Base-by-base conservation (phyloP, 2,888 invertebrate species). In the Cantharis flavilabris region DNA sequence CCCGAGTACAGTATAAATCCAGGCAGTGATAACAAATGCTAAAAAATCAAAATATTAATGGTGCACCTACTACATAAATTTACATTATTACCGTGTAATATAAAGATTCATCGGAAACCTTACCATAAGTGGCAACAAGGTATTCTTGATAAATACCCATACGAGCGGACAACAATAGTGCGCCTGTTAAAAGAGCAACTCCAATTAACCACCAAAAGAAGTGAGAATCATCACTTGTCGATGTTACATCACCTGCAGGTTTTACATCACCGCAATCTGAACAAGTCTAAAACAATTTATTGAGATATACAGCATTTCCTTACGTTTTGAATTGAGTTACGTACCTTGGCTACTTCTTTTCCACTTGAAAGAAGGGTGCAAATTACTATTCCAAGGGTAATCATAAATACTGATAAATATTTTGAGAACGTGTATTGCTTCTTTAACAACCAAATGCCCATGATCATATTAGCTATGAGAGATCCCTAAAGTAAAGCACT, bases 121-220 rank as follows among this genome's bases (percentile, higher is more conserved):
- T 99, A 70, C 98, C 99, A 88, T 95, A 93, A 78, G 92, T 92
- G 28, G 91, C 90, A 86, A 96, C 96, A 3, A 98, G 88, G 0
- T 93, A 93, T 89, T 98, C 98, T 87, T 98, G 98, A 88, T 96
- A 97, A 76, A 89, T 89, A 9, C 98, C 98, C 97, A 98, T 97
- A 83, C 96, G 91, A 0, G 99, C 98, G 0, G 98, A 98, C 76
- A 98, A 91, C 83, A 99, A 94, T 72, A 99, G 89, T 0, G 98
- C 98, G 75, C 96, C 91, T 0, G 96, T 95, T 65, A 99, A 89
- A 81, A 99, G 92, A 0, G 90, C 88, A 71, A 98, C 96, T 3
- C 98, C 96, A 77, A 93, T 84, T 78, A 88, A 76, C 92, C 93
- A 91, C 92, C 91, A 92, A 84, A 92, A 90, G 84, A 91, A 90